Evolutionary conservation across 2,797 vertebrate species (phyloP), one percentile per base, ranked within the genome.

Genomic region (Podarcis siculus): DNA sequence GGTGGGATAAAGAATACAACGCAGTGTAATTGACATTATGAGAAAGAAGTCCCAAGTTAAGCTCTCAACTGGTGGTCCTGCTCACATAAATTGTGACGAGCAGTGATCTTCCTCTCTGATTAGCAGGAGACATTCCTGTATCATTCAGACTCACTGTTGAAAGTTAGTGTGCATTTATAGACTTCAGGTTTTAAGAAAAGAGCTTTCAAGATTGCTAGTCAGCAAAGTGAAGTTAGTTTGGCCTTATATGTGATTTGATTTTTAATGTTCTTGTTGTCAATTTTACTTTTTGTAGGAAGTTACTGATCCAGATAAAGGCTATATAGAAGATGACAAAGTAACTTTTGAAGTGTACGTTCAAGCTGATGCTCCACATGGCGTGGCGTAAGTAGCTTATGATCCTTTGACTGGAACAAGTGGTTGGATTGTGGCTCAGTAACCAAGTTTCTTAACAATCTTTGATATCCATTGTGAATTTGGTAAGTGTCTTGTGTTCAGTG

Each of bases 311-410:
- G 99, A 99, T 94, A 98, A 98, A 96, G 98, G 98, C 90, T 99
- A 99, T 95, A 96, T 99, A 83, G 98, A 99, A 87, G 99, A 99
- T 27, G 99, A 99, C 96, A 99, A 99, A 97, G 98, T 99, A 93
- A 98, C 98, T 71, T 99, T 99, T 94, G 99, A 99, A 97, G 99
- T 99, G 91, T 99, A 98, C 66, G 99, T 99, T 87, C 99, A 99
- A 96, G 99, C 99, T 25, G 99, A 99, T 91, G 99, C 99, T 90
- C 99, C 99, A 35, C 99, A 99, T 0, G 99, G 99, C 94, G 99
- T 99, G 90, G 99, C 99, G 99, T 99, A 97, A 96, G 99, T 98
- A 83, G 72, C 71, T 83, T 84, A 27, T 66, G 69, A 5, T 64
- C 15, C 30, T 61, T 6, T 58, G 23, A 32, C 45, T 67, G 39